phyloP scores from a whole-genome alignment of 2,888 invertebrate genomes.

The Schizotus pectinicornis region DNA sequence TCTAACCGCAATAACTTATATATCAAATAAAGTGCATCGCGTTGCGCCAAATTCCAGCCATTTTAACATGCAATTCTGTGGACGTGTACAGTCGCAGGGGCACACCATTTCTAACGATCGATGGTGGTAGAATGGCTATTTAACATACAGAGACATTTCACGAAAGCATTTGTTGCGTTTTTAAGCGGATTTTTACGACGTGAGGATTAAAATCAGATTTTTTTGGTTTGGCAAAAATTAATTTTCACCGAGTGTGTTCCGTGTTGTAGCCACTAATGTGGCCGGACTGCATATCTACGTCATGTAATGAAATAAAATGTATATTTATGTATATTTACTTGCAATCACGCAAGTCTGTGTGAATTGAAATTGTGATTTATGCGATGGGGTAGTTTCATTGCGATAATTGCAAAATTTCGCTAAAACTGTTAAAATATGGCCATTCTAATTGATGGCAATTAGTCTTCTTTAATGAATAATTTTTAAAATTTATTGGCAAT shows the following conservation, averaged over 20 bases:
- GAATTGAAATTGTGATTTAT: constrained; percentile 22
- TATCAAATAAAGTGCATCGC: constrained; percentile 32
- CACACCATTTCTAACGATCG: constrained; percentile 17
- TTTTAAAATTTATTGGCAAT: too few species aligned
- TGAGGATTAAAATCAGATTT: background rate
- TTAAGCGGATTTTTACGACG: background rate
- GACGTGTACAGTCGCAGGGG: constrained; percentile 11
- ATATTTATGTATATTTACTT: constrained; percentile 33
- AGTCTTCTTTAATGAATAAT: too few species aligned
- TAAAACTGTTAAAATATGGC: too few species aligned
- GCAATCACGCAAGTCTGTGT: constrained; percentile 29
- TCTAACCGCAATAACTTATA: constrained; percentile 23
- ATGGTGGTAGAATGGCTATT: background rate
- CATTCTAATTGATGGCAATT: too few species aligned
- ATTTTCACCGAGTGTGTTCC: constrained; percentile 5
- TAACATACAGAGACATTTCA: background rate
- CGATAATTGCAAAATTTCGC: too few species aligned
- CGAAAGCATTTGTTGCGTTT: too few species aligned
- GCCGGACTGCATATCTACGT: constrained; percentile 29
- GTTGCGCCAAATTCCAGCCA: constrained; percentile 34
- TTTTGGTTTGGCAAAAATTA: background rate
- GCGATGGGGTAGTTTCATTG: background rate
- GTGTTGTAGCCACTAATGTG: background rate
- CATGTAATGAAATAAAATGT: constrained; percentile 33
- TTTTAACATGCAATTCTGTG: constrained; percentile 36